A percentile compares a stretch with the other conserved stretches of the same genome.
Evolutionary conservation across 2,113 vertebrate species (phyloP).

Genomic region (Mormyrus lacerda): DNA sequence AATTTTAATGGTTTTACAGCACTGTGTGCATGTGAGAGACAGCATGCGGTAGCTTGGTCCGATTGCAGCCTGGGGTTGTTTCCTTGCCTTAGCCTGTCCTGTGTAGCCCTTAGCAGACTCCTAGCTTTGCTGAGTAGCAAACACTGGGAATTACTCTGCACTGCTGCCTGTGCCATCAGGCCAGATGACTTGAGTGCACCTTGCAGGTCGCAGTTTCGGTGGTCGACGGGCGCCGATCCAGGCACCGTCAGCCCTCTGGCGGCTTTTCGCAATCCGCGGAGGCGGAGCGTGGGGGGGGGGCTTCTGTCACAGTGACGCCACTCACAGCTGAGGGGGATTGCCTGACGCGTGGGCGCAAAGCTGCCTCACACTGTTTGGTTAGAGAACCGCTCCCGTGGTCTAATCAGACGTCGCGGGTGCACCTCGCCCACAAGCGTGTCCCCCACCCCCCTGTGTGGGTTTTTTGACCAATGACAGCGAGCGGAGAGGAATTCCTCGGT

Average conservation of each 20-base stretch:
- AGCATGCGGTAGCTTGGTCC: not conserved
- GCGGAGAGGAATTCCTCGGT: constrained; percentile 24
- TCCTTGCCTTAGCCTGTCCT: not conserved
- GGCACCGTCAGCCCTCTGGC: not conserved
- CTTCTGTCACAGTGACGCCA: constrained; percentile 15
- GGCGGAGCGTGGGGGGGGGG: constrained; percentile 26
- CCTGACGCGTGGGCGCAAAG: constrained; percentile 31
- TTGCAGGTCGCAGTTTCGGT: not conserved
- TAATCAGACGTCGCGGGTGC: constrained; percentile 21
- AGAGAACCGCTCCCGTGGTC: constrained; percentile 29
- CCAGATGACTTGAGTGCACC: not conserved
- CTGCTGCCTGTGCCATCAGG: not conserved
- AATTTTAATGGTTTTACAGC: not conserved
- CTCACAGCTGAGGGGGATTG: constrained; percentile 35
- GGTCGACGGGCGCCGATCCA: not conserved
- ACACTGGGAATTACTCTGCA: not conserved
- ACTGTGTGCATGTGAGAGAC: not conserved
- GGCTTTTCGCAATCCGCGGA: not conserved
- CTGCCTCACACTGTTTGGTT: not conserved
- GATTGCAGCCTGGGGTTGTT: not conserved
- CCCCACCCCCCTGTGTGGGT: not conserved
- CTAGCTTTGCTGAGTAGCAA: not conserved
- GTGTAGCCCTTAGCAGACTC: not conserved
- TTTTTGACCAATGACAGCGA: not conserved
- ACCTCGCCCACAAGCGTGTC: not conserved